phyloP scores from a whole-genome alignment of 2,113 vertebrate species.

The Rynchops niger region DNA sequence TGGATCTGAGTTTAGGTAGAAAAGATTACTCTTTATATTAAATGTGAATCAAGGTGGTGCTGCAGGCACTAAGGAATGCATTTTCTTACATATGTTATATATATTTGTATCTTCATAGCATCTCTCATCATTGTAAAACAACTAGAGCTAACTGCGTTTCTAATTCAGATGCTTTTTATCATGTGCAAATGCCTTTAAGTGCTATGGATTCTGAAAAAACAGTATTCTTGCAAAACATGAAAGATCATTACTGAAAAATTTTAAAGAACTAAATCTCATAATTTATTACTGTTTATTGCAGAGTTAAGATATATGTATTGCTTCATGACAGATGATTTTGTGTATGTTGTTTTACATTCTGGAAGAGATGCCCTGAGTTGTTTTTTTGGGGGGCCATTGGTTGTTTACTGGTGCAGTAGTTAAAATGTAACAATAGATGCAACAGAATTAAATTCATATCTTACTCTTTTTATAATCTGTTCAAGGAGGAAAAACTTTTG shows the following conservation, averaged over 20 bases:
- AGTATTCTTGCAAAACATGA: background rate
- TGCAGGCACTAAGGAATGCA: background rate
- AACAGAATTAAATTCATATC: background rate
- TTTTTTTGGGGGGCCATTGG: background rate
- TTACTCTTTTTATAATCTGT: background rate
- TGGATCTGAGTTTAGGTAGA: background rate
- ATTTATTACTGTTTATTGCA: background rate
- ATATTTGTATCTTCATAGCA: background rate
- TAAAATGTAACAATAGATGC: background rate
- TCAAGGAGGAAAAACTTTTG: background rate
- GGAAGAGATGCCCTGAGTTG: background rate
- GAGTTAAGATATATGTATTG: background rate
- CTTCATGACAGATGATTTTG: background rate
- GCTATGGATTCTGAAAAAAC: background rate
- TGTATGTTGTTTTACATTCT: background rate
- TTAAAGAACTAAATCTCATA: background rate
- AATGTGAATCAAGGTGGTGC: background rate
- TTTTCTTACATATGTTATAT: background rate
- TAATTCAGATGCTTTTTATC: background rate
- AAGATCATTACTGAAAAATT: background rate
- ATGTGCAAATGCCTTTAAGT: background rate
- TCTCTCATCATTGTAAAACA: background rate
- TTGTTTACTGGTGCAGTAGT: background rate
- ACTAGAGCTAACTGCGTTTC: background rate
- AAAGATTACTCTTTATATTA: background rate